phyloP scores from a whole-genome alignment of 2,888 invertebrate species.

The Aleiodes leptofemur region DNA sequence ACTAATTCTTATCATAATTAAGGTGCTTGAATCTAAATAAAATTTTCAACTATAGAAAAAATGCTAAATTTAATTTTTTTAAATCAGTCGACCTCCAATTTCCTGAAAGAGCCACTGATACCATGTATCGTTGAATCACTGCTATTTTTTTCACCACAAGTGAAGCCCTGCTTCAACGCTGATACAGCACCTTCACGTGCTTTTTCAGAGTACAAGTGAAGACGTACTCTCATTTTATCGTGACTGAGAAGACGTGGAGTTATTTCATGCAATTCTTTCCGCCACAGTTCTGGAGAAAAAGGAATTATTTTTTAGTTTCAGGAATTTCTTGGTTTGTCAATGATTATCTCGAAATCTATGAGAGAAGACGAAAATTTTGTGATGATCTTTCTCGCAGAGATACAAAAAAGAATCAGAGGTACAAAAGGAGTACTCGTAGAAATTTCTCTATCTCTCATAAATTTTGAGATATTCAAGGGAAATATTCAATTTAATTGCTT shows the following conservation, averaged over 20 bases:
- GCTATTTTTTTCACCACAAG: conserved; percentile 79
- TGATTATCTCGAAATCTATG: not conserved
- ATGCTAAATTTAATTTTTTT: too few species aligned
- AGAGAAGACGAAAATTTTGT: too few species aligned
- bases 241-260: conserved; percentile 80
- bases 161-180: conserved; percentile 80
- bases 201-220: conserved; percentile 83
- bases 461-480: too few species aligned
- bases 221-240: conserved; percentile 83
- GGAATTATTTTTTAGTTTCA: conserved; percentile 20
- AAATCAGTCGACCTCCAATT: conserved; percentile 84
- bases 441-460: too few species aligned
- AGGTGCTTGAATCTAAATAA: too few species aligned
- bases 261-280: conserved; percentile 80
- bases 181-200: conserved; percentile 86
- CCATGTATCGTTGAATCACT: conserved; percentile 80
- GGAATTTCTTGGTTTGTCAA: not conserved
- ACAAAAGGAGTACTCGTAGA: too few species aligned
- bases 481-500: too few species aligned
- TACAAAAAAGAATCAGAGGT: too few species aligned
- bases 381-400: too few species aligned
- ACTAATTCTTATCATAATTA: too few species aligned
- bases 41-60: too few species aligned
- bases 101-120: conserved; percentile 86
- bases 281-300: conserved; percentile 79